Conservation (phyloP, 2,797 vertebrate genomes). For the Varecia variegata region DNA sequence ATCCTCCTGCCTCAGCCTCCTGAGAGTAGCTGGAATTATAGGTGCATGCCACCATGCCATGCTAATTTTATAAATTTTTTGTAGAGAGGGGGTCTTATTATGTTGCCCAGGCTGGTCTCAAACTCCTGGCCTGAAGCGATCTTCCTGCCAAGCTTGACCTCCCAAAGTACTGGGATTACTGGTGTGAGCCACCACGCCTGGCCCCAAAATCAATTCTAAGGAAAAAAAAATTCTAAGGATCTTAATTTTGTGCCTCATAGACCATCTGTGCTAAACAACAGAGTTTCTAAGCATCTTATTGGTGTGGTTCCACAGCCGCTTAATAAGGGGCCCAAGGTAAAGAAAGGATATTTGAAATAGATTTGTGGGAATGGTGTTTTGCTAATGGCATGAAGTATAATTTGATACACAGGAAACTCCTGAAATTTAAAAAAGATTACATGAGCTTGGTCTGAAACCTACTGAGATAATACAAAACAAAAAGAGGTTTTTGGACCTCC, state of each 20-base stretch:
- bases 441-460: slow-evolving; percentile 13
- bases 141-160: no score
- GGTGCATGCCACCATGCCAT: no score
- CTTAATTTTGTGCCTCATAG: not conserved
- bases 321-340: not conserved
- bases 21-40: no score
- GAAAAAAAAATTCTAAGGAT: not conserved
- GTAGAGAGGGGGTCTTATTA: no score
- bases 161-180: no score
- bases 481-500: not conserved
- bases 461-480: not conserved
- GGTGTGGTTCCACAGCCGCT: not conserved
- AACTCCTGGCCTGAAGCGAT: no score
- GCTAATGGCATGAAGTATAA: not conserved
- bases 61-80: no score
- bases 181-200: no score
- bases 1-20: no score
- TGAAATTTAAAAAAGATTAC: slow-evolving; percentile 16
- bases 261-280: not conserved
- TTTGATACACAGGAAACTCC: not conserved
- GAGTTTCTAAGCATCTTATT: not conserved
- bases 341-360: not conserved
- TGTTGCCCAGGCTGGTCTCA: no score
- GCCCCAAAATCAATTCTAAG: not conserved
- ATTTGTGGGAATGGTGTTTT: not conserved